Percentiles rank a stretch among this genome's conserved stretches.
phyloP scores from a whole-genome alignment of 2,113 vertebrate species.

The Rynchops niger region DNA sequence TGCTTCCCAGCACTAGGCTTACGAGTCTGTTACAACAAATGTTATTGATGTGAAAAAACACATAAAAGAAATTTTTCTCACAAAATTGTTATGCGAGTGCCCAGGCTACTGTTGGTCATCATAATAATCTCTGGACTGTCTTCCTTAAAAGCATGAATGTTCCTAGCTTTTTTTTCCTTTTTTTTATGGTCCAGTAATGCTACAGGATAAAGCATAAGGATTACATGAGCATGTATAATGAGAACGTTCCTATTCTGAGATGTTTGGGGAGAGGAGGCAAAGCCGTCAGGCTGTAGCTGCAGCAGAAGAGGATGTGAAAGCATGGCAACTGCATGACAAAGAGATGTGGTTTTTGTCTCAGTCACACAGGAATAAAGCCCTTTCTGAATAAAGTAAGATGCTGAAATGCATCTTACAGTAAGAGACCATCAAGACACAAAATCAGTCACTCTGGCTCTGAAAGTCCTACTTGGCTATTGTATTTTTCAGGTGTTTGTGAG shows the following conservation, averaged over 20 bases:
- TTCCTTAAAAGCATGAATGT: not conserved
- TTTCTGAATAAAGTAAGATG: not conserved
- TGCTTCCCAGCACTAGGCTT: not conserved
- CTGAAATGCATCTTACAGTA: not conserved
- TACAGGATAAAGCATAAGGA: not conserved
- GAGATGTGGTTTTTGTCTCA: not conserved
- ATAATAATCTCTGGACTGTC: not conserved
- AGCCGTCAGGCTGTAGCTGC: not conserved
- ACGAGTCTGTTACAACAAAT: not conserved
- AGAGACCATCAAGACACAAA: not conserved
- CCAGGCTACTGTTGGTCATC: not conserved
- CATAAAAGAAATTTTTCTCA: not conserved
- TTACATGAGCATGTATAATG: not conserved
- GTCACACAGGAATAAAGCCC: not conserved
- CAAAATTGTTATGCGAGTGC: not conserved
- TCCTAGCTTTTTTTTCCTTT: not conserved
- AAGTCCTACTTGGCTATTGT: not conserved
- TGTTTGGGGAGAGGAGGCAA: not conserved
- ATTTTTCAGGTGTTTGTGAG: not conserved
- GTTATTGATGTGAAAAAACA: not conserved
- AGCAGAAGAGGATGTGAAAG: constrained; percentile 29
- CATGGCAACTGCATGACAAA: not conserved
- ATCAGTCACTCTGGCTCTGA: not conserved
- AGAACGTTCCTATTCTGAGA: not conserved
- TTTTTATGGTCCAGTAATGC: not conserved